Evolutionary conservation across 2,888 invertebrate genomes (phyloP).

Genomic region (Toxonevra muliebris): DNA sequence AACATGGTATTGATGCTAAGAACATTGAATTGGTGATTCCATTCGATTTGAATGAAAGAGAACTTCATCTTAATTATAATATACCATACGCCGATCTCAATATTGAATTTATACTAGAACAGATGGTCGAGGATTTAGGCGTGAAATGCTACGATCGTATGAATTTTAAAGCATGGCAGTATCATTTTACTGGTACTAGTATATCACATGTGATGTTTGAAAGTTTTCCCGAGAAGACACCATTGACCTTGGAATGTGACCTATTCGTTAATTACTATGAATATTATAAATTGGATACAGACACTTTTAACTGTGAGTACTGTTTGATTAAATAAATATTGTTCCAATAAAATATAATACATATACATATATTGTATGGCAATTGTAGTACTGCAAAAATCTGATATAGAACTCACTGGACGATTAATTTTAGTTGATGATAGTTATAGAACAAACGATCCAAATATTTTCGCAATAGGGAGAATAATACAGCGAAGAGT

Average conservation of each 20-base stretch:
- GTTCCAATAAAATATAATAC: constrained; percentile 1
- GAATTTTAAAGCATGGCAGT: constrained; percentile 34
- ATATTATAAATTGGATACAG: constrained; percentile 14
- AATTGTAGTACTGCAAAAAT: constrained; percentile 30
- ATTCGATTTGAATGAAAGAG: not conserved
- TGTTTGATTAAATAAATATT: constrained; percentile 24
- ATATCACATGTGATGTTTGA: constrained; percentile 46
- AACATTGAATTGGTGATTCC: constrained; percentile 48
- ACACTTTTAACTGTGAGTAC: constrained; percentile 22
- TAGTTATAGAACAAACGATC: constrained; percentile 47
- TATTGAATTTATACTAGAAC: constrained; percentile 43
- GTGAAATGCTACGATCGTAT: constrained; percentile 40
- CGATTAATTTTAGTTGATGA: constrained; percentile 44
- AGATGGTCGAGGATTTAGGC: constrained; percentile 48
- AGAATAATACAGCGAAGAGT: constrained; percentile 34
- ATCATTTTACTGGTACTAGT: constrained; percentile 19
- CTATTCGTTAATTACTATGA: constrained; percentile 51
- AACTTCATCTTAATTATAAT: constrained; percentile 36
- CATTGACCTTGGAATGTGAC: constrained; percentile 45
- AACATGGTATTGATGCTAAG: constrained; percentile 40
- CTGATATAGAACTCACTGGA: constrained; percentile 29
- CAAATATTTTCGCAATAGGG: constrained; percentile 50
- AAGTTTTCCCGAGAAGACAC: constrained; percentile 5
- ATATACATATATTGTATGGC: not conserved
- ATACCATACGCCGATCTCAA: constrained; percentile 45